Evolutionary conservation across 2,888 invertebrate genomes (phyloP).

Genomic region (Catocala sponsa): DNA sequence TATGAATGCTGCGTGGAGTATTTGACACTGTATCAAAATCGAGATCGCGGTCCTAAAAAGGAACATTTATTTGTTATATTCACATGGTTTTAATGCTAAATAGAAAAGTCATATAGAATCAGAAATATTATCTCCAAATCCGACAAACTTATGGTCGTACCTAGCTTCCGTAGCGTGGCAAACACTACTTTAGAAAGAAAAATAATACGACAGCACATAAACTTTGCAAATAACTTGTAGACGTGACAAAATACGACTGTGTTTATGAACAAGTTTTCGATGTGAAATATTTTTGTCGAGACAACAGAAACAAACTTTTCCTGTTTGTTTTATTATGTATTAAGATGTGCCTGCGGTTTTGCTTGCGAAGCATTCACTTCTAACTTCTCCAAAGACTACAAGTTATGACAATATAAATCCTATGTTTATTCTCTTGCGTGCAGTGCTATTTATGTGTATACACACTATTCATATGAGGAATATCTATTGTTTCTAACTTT

Average conservation of each 20-base stretch:
- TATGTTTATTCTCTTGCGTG: too few relatives aligned
- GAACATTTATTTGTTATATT: too few relatives aligned
- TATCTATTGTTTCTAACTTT: too few relatives aligned
- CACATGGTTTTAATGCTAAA: too few relatives aligned
- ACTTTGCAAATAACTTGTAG: conserved; percentile 7
- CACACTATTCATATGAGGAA: too few relatives aligned
- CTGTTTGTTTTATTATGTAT: conserved; percentile 17
- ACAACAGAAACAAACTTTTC: conserved; percentile 25
- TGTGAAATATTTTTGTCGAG: conserved; percentile 9
- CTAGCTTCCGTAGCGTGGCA: conserved; percentile 15
- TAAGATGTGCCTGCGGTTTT: not conserved
- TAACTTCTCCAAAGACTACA: not conserved
- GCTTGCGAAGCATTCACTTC: not conserved
- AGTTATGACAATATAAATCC: not conserved
- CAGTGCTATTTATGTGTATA: too few relatives aligned
- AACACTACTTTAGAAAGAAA: conserved; percentile 1
- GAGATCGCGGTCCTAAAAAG: too few relatives aligned
- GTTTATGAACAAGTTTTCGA: conserved; percentile 10
- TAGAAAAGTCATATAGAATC: too few relatives aligned
- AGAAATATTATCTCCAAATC: too few relatives aligned
- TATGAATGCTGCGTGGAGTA: too few relatives aligned
- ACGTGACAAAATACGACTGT: conserved; percentile 7
- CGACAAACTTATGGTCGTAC: not conserved
- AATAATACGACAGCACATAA: conserved; percentile 4
- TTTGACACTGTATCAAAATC: too few relatives aligned